Evolutionary conservation across 1,140 invertebrate species (phyloP).

Genomic region (Hyles vespertilio): DNA sequence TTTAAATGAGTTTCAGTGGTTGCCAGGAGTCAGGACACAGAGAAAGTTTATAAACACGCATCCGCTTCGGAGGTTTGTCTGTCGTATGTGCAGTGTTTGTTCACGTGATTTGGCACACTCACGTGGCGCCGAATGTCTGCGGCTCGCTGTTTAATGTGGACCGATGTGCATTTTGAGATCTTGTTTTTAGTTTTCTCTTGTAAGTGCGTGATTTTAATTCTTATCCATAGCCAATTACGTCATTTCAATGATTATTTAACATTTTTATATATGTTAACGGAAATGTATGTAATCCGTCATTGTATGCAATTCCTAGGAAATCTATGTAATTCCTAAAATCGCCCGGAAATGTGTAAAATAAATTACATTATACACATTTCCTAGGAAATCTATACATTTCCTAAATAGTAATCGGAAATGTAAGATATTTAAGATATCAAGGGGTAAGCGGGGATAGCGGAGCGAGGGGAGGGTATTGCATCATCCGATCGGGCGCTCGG

Average conservation of each 20-base stretch:
- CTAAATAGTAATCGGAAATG: too few relatives aligned
- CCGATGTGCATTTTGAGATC: background rate
- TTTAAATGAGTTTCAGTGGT: conserved; percentile 8
- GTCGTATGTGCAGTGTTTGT: conserved; percentile 19
- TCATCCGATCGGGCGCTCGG: too few relatives aligned
- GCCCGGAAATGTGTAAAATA: too few relatives aligned
- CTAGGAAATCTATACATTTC: too few relatives aligned
- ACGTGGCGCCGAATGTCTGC: conserved; percentile 14
- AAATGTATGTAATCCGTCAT: too few relatives aligned
- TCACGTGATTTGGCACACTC: conserved; percentile 19
- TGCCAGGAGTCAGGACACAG: conserved; percentile 7
- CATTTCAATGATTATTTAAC: background rate
- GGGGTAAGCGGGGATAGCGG: too few relatives aligned
- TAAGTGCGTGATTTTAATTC: background rate
- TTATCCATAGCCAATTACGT: background rate
- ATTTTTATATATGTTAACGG: too few relatives aligned
- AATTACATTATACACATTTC: too few relatives aligned
- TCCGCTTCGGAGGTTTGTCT: conserved; percentile 14
- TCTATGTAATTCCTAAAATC: too few relatives aligned
- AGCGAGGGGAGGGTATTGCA: too few relatives aligned
- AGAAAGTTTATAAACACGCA: conserved; percentile 27
- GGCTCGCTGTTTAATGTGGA: conserved; percentile 7
- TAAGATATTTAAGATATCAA: too few relatives aligned
- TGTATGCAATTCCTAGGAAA: too few relatives aligned
- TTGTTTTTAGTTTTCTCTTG: background rate